Evolutionary conservation across 2,888 invertebrate species (phyloP), one percentile per base, ranked within the genome.

Genomic region (Rhopalosiphum nymphaeae): DNA sequence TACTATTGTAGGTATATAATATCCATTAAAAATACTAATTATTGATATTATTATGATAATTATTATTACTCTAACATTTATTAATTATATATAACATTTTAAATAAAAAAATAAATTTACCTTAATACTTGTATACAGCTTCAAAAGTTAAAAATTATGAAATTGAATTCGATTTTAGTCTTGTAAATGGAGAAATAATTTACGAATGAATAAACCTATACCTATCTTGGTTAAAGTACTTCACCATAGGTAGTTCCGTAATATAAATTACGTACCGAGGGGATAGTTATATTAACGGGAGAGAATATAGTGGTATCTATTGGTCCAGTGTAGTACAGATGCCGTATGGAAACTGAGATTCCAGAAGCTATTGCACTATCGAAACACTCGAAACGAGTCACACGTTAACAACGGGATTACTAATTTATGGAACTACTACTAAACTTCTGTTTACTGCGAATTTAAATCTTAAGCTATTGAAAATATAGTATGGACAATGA

Each of bases 131-230:
- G 78, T 78, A 78, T 3, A 21, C n/a, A n/a, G 21, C 36, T 36
- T 46, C 25, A 1, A 21, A 53, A 29, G 42, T 25, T 84, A 91
- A 56, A 36, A 91, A 42, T 25, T 53, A 16, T 53, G 53, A 42
- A 25, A 56, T n/a, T 78, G 49, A 36, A 91, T 85, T 85, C 84
- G 91, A 85, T 91, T 91, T 84, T 91, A 42, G 11, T 91, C 49
- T 91, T 7, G 91, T 78, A 44, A 84, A 44, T 44, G 21, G 21
- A 56, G 56, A 91, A 91, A 91, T 84, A 84, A 91, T 91, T 84
- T 91, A 91, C 84, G 16, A n/a, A 84, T 49, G 84, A 29, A 91
- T 91, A 85, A 84, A 84, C 78, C 91, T 84, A 29, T 84, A 84
- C 78, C 91, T 84, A 29, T 84, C 29, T 53, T 26, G 78, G 91